Conservation (phyloP, 2,888 invertebrate species). For the Meliscaeva auricollis region DNA sequence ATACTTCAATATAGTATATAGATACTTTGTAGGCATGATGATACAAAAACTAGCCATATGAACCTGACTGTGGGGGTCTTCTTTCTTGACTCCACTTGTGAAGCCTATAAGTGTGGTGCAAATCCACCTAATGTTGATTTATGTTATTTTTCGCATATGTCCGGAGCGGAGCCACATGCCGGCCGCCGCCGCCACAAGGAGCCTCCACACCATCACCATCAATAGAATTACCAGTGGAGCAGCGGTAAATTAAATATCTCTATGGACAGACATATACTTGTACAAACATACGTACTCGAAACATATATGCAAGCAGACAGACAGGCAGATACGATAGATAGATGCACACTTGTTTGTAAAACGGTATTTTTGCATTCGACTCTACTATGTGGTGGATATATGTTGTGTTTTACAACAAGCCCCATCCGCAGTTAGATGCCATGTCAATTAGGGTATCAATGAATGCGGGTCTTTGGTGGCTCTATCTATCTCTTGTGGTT, state of each 20-base stretch:
- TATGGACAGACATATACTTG: slow-evolving; percentile 33
- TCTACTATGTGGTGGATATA: slow-evolving; percentile 24
- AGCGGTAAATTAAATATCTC: slow-evolving; percentile 72
- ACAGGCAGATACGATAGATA: slow-evolving; percentile 30
- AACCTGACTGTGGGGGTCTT: slow-evolving; percentile 59
- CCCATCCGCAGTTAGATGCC: slow-evolving; percentile 41
- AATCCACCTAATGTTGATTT: slow-evolving; percentile 72
- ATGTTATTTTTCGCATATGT: slow-evolving; percentile 63
- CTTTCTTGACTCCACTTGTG: slow-evolving; percentile 22
- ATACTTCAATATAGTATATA: neutral
- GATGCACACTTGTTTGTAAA: slow-evolving; percentile 67
- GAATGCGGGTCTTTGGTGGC: slow-evolving; percentile 58
- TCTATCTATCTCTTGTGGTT: slow-evolving; percentile 16
- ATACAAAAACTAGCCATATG: slow-evolving; percentile 27
- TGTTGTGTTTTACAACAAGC: slow-evolving; percentile 59
- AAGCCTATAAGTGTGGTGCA: slow-evolving; percentile 16
- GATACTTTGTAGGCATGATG: slow-evolving; percentile 6
- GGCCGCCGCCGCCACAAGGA: slow-evolving; percentile 27
- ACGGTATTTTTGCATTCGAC: slow-evolving; percentile 73
- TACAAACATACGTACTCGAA: neutral
- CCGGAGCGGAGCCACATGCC: slow-evolving; percentile 47
- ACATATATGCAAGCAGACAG: too few relatives aligned
- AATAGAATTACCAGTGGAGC: slow-evolving; percentile 3
- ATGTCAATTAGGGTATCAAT: slow-evolving; percentile 72
- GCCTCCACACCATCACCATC: slow-evolving; percentile 37